These are phyloP conservation scores for Amblyornis subalaris DNA, from an alignment of 2,113 vertebrate genomes.

Conservation along the genomic window DNA sequence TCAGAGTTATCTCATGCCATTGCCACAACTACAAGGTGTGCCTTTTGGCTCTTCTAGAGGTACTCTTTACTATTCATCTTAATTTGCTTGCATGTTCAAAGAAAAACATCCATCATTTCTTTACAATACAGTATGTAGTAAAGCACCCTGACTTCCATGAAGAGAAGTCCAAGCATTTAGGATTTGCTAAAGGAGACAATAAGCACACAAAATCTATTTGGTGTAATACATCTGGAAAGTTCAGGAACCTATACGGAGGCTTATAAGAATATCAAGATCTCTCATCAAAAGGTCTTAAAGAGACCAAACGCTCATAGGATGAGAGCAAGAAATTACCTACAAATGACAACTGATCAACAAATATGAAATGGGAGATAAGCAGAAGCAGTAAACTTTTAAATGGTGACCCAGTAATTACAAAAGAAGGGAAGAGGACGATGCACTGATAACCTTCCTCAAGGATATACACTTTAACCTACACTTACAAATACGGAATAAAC, in stretches of 20 bases:
- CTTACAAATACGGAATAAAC: neutral
- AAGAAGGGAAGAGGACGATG: neutral
- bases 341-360: neutral
- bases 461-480: neutral
- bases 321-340: neutral
- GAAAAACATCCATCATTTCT: neutral
- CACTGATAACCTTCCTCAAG: neutral
- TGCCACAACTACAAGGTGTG: slow-evolving; percentile 25
- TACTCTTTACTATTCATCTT: neutral
- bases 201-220: neutral
- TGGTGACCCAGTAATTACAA: neutral
- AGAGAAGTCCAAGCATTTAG: neutral
- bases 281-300: neutral
- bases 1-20: neutral
- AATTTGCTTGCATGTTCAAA: neutral
- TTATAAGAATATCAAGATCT: neutral
- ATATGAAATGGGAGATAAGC: neutral
- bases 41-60: neutral
- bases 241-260: neutral
- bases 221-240: neutral
- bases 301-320: neutral
- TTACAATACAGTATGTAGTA: neutral
- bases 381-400: neutral
- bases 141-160: neutral
- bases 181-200: neutral